Evolutionary conservation across 2,888 invertebrate genomes (phyloP).

Genomic region (Ichneumon xanthorius): DNA sequence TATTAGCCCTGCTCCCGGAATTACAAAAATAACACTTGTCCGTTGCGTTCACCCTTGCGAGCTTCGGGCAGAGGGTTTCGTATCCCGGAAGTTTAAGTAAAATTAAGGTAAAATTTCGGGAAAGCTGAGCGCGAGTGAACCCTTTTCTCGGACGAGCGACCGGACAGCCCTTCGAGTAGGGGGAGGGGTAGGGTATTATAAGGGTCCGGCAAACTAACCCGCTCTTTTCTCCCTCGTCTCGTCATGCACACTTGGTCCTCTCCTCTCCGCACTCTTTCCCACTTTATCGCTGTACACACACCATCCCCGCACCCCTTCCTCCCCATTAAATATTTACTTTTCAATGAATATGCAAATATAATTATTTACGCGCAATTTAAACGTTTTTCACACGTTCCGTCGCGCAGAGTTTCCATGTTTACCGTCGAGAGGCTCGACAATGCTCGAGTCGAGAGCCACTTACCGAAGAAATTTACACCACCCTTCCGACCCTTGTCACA

Average conservation of each 20-base stretch:
- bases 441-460: conserved; percentile 33
- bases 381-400: conserved; percentile 81
- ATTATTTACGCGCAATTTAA: conserved; percentile 85
- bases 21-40: conserved; percentile 83
- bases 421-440: conserved; percentile 7
- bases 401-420: neutral
- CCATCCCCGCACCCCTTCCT: conserved; percentile 66
- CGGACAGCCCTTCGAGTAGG: conserved; percentile 65
- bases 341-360: conserved; percentile 85
- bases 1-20: conserved; percentile 77
- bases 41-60: conserved; percentile 50
- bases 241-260: conserved; percentile 56
- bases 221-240: conserved; percentile 75
- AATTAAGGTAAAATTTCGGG: conserved; percentile 82
- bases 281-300: conserved; percentile 51
- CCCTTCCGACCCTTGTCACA: conserved; percentile 44
- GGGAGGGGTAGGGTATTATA: conserved; percentile 65
- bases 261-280: conserved; percentile 52
- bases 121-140: conserved; percentile 71
- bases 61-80: conserved; percentile 21
- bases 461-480: conserved; percentile 33
- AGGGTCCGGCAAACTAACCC: conserved; percentile 71
- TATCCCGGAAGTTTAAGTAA: conserved; percentile 78
- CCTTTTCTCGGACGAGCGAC: conserved; percentile 77
- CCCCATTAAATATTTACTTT: conserved; percentile 84